phyloP scores from a whole-genome alignment of 2,888 invertebrate species.

The Hydriomena furcata region DNA sequence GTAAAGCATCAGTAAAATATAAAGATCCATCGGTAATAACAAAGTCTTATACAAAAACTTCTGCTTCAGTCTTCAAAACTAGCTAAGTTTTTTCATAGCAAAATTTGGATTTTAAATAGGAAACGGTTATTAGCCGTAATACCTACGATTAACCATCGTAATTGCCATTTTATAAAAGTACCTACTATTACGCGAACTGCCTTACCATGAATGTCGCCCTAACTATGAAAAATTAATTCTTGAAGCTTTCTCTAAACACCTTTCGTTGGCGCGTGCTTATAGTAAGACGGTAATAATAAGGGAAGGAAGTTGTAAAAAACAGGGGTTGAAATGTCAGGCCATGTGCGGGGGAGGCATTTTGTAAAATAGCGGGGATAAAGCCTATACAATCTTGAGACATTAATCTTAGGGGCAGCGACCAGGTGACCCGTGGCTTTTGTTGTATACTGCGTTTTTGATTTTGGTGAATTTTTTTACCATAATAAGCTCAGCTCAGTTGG shows the following conservation, averaged over 20 bases:
- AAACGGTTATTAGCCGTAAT: no score
- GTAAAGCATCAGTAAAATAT: no score
- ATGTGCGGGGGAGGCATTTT: conserved; percentile 76
- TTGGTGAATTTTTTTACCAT: conserved; percentile 1
- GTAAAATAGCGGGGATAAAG: conserved; percentile 15
- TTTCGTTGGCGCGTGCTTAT: conserved; percentile 72
- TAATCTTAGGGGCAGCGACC: conserved; percentile 73
- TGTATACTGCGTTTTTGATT: conserved; percentile 18
- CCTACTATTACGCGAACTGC: conserved; percentile 1
- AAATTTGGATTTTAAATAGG: no score
- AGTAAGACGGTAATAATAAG: conserved; percentile 64
- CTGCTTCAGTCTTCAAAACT: no score
- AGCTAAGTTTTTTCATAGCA: no score
- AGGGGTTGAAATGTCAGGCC: conserved; percentile 70
- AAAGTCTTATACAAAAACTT: no score
- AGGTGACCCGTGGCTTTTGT: conserved; percentile 61
- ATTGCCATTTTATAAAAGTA: background rate
- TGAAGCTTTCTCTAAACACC: conserved; percentile 77
- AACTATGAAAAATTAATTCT: conserved; percentile 49
- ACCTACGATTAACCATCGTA: no score
- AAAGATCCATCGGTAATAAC: no score
- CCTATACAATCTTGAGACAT: conserved; percentile 60
- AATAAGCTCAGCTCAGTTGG: no score
- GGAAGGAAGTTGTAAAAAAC: conserved; percentile 64
- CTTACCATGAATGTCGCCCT: conserved; percentile 19